Evolutionary conservation across 2,113 vertebrate genomes (phyloP).

Genomic region (Donacobius atricapilla): DNA sequence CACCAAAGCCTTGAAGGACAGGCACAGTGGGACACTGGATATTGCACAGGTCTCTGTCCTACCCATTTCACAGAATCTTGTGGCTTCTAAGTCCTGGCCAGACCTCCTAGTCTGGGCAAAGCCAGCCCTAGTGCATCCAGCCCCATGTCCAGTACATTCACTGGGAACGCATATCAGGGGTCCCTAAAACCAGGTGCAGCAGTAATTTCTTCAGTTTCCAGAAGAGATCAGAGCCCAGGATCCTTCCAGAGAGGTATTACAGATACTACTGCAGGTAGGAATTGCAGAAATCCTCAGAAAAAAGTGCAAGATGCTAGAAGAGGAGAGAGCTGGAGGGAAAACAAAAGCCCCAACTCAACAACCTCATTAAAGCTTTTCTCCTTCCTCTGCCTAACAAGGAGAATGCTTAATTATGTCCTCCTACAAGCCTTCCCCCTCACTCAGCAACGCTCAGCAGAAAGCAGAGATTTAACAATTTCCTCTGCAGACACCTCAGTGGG

Average conservation of each 20-base stretch:
- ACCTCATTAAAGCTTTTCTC: constrained; percentile 11
- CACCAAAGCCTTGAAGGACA: neutral
- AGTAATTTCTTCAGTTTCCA: neutral
- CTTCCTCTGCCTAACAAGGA: constrained; percentile 17
- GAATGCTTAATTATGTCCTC: constrained; percentile 27
- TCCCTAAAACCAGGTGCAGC: neutral
- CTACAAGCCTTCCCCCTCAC: neutral
- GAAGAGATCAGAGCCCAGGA: neutral
- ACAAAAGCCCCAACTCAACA: neutral
- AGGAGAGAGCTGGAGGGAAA: neutral
- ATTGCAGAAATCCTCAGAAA: neutral
- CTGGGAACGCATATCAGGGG: neutral
- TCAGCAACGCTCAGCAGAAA: neutral
- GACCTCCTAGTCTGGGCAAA: neutral
- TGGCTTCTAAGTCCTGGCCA: neutral
- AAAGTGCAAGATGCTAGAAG: neutral
- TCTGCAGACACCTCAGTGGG: neutral
- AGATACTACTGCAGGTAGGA: neutral
- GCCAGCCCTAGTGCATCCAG: neutral
- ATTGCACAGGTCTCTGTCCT: neutral
- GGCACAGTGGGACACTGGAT: neutral
- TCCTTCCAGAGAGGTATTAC: neutral
- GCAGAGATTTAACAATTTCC: neutral
- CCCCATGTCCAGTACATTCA: accelerated
- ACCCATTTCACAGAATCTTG: neutral